Evolutionary conservation across 2,797 vertebrate genomes (phyloP), one percentile per base, ranked within the genome.

Genomic region (Cuculus canorus): DNA sequence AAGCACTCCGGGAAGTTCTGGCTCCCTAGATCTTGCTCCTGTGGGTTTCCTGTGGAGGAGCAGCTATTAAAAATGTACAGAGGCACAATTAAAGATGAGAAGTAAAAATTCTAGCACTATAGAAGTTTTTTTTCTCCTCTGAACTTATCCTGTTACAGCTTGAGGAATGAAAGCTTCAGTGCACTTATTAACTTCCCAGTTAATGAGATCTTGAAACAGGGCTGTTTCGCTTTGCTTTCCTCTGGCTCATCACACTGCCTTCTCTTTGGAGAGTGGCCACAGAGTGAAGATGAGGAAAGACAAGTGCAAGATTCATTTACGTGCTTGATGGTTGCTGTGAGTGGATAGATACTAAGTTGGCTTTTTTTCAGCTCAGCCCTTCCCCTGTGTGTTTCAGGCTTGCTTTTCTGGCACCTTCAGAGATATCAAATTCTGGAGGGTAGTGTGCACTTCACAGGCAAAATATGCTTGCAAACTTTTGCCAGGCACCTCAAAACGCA

Each of bases 191-290:
- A 85, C 88, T 93, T 94, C 75, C 64, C 77, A 93, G 81, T 92
- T 96, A 96, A 96, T 96, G 94, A 94, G 92, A 94, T 94, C 95
- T 88, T 80, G 92, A 97, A 96, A 65, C 16, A 35, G 77, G 77
- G 61, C 71, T 9, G 45, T 39, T 76, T 63, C 82, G 71, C 88
- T 93, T 86, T 93, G 88, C 88, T 87, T 86, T 96, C 75, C 77
- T 91, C 93, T 90, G 90, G 88, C 95, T 97, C 81, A 79, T 92
- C 90, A 75, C 43, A 3, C 60, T 3, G 21, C 80, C 48, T 88
- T 85, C 88, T 82, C 90, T 93, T 96, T 92, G 91, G 92, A 96
- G 95, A 95, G 73, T 73, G 90, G 95, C 95, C 95, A 95, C 56
- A 50, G 71, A 93, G 90, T 54, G 78, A 71, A 92, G 86, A 92